These are phyloP conservation scores for Periplaneta americana DNA, from an alignment of 1,140 invertebrate species.

Conservation along the genomic window DNA sequence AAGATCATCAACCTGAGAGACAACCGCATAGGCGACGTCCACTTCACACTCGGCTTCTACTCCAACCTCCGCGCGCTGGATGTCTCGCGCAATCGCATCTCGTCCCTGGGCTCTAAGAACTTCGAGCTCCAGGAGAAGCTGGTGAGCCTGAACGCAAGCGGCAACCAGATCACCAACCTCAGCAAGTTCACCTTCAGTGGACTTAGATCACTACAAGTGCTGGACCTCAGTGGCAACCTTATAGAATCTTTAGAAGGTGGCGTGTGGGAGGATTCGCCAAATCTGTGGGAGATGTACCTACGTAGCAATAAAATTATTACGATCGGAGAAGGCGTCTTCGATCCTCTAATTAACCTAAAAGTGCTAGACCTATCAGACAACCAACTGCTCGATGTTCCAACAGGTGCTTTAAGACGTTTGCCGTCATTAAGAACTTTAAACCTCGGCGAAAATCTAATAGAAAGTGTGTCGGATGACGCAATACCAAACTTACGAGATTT, in stretches of 20 bases:
- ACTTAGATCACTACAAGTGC: conserved; percentile 53
- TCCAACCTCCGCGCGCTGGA: conserved; percentile 70
- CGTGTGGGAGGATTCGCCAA: conserved; percentile 64
- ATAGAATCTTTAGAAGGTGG: conserved; percentile 62
- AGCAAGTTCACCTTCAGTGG: conserved; percentile 72
- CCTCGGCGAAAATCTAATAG: conserved; percentile 56
- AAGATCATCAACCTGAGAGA: conserved; percentile 65
- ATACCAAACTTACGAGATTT: conserved; percentile 62
- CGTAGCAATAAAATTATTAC: conserved; percentile 64
- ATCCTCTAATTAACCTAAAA: conserved; percentile 59
- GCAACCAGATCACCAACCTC: conserved; percentile 62
- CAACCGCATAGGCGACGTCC: conserved; percentile 65
- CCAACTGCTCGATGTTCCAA: conserved; percentile 68
- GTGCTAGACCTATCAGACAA: conserved; percentile 67
- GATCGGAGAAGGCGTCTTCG: conserved; percentile 57
- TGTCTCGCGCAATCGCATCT: conserved; percentile 74
- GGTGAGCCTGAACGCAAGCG: conserved; percentile 65
- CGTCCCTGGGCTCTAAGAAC: conserved; percentile 68
- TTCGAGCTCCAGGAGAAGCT: conserved; percentile 70
- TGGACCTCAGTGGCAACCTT: conserved; percentile 73
- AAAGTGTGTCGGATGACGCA: conserved; percentile 56
- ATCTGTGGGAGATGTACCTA: conserved; percentile 65
- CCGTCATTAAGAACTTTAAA: conserved; percentile 19
- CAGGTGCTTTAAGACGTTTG: conserved; percentile 30
- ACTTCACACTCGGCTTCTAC: conserved; percentile 70